Percentiles rank a stretch among this genome's conserved stretches.
phyloP scores from a whole-genome alignment of 2,113 vertebrate species.

The Ceyx margarethae region DNA sequence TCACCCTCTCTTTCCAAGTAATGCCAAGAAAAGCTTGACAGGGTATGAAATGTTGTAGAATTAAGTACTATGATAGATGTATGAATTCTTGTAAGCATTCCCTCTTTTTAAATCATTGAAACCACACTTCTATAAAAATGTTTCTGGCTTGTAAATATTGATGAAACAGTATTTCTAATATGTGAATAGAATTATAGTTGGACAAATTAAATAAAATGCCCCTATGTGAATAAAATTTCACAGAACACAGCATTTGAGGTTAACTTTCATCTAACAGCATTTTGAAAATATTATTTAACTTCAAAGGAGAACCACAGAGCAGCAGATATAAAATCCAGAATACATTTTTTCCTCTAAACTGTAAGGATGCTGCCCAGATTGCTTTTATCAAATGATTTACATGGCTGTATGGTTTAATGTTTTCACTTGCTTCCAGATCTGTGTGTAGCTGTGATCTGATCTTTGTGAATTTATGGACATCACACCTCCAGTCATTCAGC shows the following conservation, averaged over 20 bases:
- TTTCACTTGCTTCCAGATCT: not conserved
- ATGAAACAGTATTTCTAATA: not conserved
- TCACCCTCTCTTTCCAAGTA: not conserved
- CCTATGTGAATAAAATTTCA: not conserved
- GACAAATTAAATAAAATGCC: not conserved
- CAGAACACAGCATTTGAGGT: not conserved
- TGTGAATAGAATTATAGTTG: not conserved
- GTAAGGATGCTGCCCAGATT: not conserved
- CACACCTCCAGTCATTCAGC: not conserved
- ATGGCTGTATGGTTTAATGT: not conserved
- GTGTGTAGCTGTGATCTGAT: not conserved
- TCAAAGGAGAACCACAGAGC: not conserved
- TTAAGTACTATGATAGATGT: not conserved
- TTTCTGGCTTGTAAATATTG: constrained; percentile 2
- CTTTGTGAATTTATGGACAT: not conserved
- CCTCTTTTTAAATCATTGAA: not conserved
- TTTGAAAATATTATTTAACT: not conserved
- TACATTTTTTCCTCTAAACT: not conserved
- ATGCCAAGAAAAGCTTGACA: not conserved
- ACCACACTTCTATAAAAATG: not conserved
- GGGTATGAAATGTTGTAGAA: not conserved
- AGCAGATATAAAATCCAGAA: not conserved
- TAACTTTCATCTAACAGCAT: not conserved
- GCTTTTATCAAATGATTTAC: not conserved
- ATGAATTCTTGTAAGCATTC: not conserved